These are phyloP conservation scores for Phyto melanocephala DNA, from an alignment of 2,888 invertebrate species.

Conservation along the genomic window DNA sequence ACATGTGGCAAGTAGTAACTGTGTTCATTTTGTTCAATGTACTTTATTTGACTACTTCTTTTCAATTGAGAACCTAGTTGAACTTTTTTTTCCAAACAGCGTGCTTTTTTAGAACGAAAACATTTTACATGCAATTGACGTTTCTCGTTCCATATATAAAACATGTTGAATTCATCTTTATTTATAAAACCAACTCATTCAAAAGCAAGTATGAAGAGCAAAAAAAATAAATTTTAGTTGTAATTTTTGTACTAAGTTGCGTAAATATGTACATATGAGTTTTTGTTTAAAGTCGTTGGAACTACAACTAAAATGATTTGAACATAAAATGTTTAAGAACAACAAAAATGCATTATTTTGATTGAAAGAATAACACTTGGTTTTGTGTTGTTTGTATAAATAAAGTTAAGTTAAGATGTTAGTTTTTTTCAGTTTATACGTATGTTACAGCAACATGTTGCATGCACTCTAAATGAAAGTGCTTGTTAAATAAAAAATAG, in stretches of 20 bases:
- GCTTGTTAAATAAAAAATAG: constrained; percentile 32
- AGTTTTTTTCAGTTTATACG: neutral
- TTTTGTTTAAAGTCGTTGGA: neutral
- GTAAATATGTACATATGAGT: neutral
- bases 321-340: constrained; percentile 3
- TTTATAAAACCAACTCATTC: neutral
- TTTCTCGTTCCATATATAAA: neutral
- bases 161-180: constrained; percentile 30
- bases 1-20: constrained; percentile 52
- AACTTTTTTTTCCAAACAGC: neutral
- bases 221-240: neutral
- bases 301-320: neutral
- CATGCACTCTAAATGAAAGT: constrained; percentile 8
- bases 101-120: neutral
- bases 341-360: neutral
- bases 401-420: too few species aligned
- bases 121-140: constrained; percentile 43
- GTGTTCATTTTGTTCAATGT: constrained; percentile 39
- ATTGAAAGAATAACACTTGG: constrained; percentile 9
- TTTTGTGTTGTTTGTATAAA: constrained; percentile 17
- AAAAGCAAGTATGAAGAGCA: neutral
- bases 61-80: constrained; percentile 39
- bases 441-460: neutral
- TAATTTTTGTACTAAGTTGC: constrained; percentile 1
- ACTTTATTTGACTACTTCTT: constrained; percentile 35